Conservation (phyloP, 2,113 vertebrate species). For the Okapia johnstoni region DNA sequence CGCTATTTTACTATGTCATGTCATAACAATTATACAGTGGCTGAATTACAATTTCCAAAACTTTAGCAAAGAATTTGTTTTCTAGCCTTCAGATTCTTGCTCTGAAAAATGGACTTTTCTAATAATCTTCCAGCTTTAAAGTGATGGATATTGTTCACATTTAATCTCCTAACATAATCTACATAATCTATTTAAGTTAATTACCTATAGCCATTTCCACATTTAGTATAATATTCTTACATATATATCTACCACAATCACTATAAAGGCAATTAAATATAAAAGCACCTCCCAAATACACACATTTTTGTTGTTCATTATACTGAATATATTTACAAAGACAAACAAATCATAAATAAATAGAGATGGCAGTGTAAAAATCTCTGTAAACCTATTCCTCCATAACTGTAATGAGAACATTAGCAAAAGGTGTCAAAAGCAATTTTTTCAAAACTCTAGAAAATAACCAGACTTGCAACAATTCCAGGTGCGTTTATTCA, state of each 20-base stretch:
- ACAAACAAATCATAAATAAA: neutral
- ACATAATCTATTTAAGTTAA: neutral
- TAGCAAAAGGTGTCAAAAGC: neutral
- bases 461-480: neutral
- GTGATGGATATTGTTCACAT: neutral
- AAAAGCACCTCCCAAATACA: neutral
- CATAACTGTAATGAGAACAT: neutral
- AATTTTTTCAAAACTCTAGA: neutral
- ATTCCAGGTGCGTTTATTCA: neutral
- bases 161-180: neutral
- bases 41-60: neutral
- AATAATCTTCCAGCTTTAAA: neutral
- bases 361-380: neutral
- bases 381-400: neutral
- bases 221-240: neutral
- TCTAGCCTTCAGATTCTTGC: neutral
- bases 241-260: neutral
- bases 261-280: neutral
- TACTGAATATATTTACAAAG: neutral
- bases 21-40: accelerated
- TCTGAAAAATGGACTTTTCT: neutral
- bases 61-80: no score
- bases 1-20: accelerated
- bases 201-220: neutral
- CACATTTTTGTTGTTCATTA: neutral